These are phyloP conservation scores for Lottia gigantea DNA, from an alignment of 2,888 invertebrate genomes.

Conservation along the genomic window DNA sequence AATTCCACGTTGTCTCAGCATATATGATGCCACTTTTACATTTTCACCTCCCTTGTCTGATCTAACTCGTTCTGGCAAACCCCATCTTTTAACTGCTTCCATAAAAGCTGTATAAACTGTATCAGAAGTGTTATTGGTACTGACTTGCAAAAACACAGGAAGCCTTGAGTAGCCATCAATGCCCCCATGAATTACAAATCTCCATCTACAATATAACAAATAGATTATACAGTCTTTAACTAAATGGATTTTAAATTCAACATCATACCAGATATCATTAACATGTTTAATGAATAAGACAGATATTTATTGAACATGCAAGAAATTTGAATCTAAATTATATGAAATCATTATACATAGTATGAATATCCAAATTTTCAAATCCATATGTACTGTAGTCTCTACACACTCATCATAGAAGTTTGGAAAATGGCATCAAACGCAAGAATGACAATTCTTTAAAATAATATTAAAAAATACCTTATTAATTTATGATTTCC, in stretches of 20 bases:
- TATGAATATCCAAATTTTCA: no score
- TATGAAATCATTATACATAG: no score
- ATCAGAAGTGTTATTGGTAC: slow-evolving; percentile 29
- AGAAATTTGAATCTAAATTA: no score
- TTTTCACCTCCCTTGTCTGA: slow-evolving; percentile 38
- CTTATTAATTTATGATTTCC: slow-evolving; percentile 15
- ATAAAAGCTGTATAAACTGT: slow-evolving; percentile 30
- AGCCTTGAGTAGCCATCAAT: slow-evolving; percentile 36
- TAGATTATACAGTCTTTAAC: no score
- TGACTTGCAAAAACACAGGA: slow-evolving; percentile 32
- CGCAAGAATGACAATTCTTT: background rate
- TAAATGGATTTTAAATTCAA: no score
- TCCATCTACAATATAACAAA: slow-evolving; percentile 33
- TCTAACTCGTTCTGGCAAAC: slow-evolving; percentile 30
- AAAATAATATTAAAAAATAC: no score
- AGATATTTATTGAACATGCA: no score
- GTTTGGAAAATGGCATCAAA: no score
- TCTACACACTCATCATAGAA: no score
- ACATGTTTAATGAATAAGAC: no score
- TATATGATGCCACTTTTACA: slow-evolving; percentile 29
- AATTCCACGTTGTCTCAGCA: slow-evolving; percentile 20
- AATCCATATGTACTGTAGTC: no score
- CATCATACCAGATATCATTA: no score
- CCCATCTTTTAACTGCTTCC: slow-evolving; percentile 30
- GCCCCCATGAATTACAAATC: slow-evolving; percentile 36